phyloP scores from a whole-genome alignment of 2,797 vertebrate species.

The Eremophila alpestris region DNA sequence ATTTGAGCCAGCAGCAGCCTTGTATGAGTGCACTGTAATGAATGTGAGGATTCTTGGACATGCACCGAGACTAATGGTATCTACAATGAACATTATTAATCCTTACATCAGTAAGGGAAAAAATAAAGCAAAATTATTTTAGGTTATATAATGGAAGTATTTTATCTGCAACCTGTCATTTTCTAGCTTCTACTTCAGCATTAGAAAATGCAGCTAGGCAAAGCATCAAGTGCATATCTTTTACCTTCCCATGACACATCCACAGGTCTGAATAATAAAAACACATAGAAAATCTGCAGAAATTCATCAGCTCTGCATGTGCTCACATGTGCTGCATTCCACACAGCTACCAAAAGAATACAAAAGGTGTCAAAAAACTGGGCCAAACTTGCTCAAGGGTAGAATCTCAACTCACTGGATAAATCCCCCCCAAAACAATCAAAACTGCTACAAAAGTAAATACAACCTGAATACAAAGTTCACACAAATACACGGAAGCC shows the following conservation, averaged over 20 bases:
- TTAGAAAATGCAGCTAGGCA: neutral
- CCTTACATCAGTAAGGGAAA: neutral
- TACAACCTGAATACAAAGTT: neutral
- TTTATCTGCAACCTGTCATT: neutral
- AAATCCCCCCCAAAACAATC: neutral
- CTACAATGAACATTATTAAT: neutral
- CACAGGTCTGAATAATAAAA: neutral
- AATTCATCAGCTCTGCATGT: neutral
- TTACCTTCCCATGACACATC: neutral
- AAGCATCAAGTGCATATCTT: neutral
- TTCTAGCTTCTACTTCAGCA: neutral
- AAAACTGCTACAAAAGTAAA: neutral
- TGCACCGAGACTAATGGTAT: neutral
- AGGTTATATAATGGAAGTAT: neutral
- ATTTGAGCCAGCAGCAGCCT: neutral
- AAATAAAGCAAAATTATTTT: neutral
- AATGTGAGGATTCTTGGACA: neutral
- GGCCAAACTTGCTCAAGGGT: neutral
- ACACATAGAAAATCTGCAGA: neutral
- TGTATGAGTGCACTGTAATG: neutral
- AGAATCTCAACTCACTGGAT: neutral
- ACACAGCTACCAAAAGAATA: neutral
- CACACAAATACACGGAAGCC: neutral
- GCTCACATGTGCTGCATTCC: neutral
- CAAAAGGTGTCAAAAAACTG: neutral